These are phyloP conservation scores for Sus scrofa DNA, from an alignment of 2,113 vertebrate species.

Conservation along the genomic window DNA sequence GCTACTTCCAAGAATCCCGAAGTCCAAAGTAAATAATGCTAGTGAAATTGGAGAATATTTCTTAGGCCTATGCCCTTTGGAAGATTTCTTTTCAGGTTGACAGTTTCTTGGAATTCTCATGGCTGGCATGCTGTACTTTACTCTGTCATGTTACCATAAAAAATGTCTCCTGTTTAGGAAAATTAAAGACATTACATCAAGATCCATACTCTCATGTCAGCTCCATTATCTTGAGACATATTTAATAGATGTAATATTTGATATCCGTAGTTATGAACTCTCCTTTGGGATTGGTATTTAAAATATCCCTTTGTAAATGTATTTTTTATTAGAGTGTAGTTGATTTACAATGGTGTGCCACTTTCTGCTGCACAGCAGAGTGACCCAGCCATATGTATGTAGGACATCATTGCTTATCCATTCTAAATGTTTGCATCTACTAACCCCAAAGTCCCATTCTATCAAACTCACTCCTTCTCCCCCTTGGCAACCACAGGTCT, in stretches of 20 bases:
- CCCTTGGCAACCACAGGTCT: too few relatives aligned
- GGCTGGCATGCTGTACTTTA: constrained; percentile 56
- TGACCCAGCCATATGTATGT: too few relatives aligned
- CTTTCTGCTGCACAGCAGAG: too few relatives aligned
- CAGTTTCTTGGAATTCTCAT: constrained; percentile 75
- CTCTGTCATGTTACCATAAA: constrained; percentile 58
- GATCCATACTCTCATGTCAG: constrained; percentile 61
- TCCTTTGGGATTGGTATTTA: constrained; percentile 32
- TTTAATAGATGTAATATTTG: constrained; percentile 51
- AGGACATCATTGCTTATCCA: too few relatives aligned
- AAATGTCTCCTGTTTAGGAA: constrained; percentile 71
- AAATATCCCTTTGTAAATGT: background rate
- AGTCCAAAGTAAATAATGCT: constrained; percentile 68
- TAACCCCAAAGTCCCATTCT: too few relatives aligned
- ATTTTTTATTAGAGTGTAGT: too few relatives aligned
- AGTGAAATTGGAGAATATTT: constrained; percentile 56
- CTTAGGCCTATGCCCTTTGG: constrained; percentile 1
- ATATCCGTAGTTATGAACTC: constrained; percentile 48
- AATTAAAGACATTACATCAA: constrained; percentile 70
- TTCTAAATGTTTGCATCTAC: too few relatives aligned
- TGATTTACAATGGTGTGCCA: too few relatives aligned
- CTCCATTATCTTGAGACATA: constrained; percentile 68
- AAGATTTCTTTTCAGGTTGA: constrained; percentile 66
- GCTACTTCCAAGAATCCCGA: constrained; percentile 60
- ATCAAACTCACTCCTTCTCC: too few relatives aligned